Percentiles rank a stretch among this genome's conserved stretches.
Conservation (phyloP, 2,888 invertebrate genomes). For the Lypha dubia region DNA sequence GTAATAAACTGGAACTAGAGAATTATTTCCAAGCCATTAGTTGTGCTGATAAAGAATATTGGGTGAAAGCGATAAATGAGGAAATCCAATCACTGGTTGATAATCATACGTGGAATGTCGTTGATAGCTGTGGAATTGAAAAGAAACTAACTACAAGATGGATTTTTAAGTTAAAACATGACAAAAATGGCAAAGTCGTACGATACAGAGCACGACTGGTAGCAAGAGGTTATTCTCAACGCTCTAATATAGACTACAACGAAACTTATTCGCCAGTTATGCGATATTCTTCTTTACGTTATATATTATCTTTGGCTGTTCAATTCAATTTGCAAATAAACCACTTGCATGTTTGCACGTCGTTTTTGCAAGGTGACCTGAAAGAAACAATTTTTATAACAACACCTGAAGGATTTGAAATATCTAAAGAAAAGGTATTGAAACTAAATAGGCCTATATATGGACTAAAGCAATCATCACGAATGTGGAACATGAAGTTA, state of each 20-base stretch:
- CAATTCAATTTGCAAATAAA: not conserved
- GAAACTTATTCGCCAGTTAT: not conserved
- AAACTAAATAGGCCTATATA: too few species aligned
- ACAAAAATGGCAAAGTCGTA: too few species aligned
- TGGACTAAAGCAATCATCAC: too few species aligned
- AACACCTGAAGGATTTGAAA: not conserved
- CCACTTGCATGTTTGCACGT: not conserved
- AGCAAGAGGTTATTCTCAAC: slow-evolving; percentile 10
- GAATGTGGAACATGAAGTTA: too few species aligned
- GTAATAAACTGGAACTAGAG: not conserved
- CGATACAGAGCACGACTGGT: too few species aligned
- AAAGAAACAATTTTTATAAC: not conserved
- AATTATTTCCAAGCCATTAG: slow-evolving; percentile 14
- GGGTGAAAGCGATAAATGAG: not conserved
- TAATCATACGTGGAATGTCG: too few species aligned
- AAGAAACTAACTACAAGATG: too few species aligned
- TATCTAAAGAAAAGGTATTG: too few species aligned
- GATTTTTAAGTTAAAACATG: too few species aligned
- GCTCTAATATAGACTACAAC: not conserved
- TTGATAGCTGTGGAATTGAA: too few species aligned
- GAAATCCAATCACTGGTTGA: slow-evolving; percentile 2
- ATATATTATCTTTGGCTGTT: not conserved
- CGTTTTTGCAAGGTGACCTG: too few species aligned
- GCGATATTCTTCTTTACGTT: not conserved
- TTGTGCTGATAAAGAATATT: not conserved